Evolutionary conservation across 1,140 invertebrate species (phyloP).

Genomic region (Meloidogyne exigua): DNA sequence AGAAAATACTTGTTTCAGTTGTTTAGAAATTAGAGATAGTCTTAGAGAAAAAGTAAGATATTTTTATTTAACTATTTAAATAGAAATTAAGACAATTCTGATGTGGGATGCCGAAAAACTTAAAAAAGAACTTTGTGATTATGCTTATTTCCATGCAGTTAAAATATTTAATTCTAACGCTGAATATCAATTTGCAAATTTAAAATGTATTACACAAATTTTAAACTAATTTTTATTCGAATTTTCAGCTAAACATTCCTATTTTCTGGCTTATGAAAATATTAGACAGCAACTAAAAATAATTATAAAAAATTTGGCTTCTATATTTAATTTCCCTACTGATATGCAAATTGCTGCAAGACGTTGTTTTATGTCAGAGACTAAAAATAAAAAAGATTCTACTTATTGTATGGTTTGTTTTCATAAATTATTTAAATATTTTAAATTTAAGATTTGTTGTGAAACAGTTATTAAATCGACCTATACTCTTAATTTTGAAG

Average conservation of each 20-base stretch:
- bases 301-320: neutral
- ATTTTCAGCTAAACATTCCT: constrained; percentile 16
- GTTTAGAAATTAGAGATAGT: constrained; percentile 5
- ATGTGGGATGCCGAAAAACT: constrained; percentile 11
- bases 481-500: neutral
- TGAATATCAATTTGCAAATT: constrained; percentile 11
- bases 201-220: neutral
- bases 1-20: neutral
- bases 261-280: neutral
- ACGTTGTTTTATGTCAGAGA: neutral
- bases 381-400: neutral
- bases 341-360: neutral
- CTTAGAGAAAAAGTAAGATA: neutral
- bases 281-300: neutral
- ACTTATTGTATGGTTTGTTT: neutral
- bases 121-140: neutral
- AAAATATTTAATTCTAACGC: constrained; percentile 19
- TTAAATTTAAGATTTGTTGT: neutral
- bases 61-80: neutral
- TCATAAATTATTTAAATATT: neutral
- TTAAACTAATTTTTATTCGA: neutral
- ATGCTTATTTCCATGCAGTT: constrained; percentile 15
- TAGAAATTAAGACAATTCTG: constrained; percentile 2
- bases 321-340: constrained; percentile 11
- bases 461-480: neutral